phyloP scores from a whole-genome alignment of 2,888 invertebrate genomes.

The Lycaena phlaeas region DNA sequence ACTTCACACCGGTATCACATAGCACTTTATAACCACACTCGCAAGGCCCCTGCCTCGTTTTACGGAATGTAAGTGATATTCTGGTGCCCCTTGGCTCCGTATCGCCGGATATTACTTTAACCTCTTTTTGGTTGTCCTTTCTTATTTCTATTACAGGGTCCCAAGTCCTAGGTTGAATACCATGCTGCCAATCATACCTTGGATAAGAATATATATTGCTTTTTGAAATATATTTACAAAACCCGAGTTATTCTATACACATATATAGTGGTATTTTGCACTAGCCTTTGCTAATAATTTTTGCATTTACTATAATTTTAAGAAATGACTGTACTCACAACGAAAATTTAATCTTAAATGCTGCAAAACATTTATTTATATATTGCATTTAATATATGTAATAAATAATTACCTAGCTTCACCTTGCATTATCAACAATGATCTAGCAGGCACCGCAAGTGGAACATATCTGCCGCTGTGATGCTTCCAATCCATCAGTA shows the following conservation, averaged over 20 bases:
- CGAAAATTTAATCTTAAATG: too few species aligned
- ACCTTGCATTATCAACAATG: slow-evolving; percentile 85
- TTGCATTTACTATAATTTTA: too few species aligned
- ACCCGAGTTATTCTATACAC: too few species aligned
- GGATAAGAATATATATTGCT: too few species aligned
- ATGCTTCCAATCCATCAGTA: slow-evolving; percentile 92
- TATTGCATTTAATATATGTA: too few species aligned
- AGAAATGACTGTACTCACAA: too few species aligned
- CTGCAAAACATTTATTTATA: too few species aligned
- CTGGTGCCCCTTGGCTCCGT: slow-evolving; percentile 49
- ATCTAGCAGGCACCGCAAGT: slow-evolving; percentile 78
- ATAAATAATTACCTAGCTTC: slow-evolving; percentile 74
- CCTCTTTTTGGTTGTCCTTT: slow-evolving; percentile 16
- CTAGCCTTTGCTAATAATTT: too few species aligned
- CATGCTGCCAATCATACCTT: slow-evolving; percentile 90
- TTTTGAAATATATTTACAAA: too few species aligned
- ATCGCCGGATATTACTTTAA: slow-evolving; percentile 35
- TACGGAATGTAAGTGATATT: slow-evolving; percentile 91
- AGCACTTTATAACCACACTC: slow-evolving; percentile 74
- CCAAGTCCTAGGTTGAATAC: slow-evolving; percentile 87
- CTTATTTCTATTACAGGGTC: slow-evolving; percentile 74
- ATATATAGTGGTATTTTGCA: too few species aligned
- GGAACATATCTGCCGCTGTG: slow-evolving; percentile 72
- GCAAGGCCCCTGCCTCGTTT: slow-evolving; percentile 70
- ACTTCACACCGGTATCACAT: slow-evolving; percentile 73